These are phyloP conservation scores for Fulica atra DNA, from an alignment of 2,113 vertebrate genomes.

Conservation along the genomic window DNA sequence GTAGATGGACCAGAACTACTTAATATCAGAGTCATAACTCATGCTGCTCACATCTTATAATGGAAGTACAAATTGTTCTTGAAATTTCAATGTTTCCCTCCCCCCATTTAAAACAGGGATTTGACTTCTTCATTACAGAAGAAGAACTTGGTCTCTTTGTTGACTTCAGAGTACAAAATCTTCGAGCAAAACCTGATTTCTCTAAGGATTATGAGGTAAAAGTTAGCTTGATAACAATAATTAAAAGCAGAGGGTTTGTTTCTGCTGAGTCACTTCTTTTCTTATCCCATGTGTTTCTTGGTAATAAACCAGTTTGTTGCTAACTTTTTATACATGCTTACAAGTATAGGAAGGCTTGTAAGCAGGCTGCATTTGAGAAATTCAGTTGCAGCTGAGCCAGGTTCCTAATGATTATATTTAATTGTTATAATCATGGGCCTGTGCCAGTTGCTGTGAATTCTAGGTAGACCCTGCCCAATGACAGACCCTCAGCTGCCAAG, in stretches of 20 bases:
- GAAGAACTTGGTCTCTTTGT: not conserved
- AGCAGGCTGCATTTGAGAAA: not conserved
- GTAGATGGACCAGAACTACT: slow-evolving; percentile 1
- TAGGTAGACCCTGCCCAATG: not conserved
- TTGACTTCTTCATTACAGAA: not conserved
- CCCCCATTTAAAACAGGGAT: not conserved
- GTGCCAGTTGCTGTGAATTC: not conserved
- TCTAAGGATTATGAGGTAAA: not conserved
- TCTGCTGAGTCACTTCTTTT: not conserved
- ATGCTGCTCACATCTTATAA: not conserved
- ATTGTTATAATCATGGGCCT: not conserved
- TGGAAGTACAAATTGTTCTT: not conserved
- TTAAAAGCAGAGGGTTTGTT: not conserved
- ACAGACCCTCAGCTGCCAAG: not conserved
- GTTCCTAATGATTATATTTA: not conserved
- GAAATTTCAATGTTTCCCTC: not conserved
- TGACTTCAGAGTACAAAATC: not conserved
- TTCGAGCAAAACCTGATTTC: not conserved
- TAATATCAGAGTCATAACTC: not conserved
- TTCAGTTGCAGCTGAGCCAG: not conserved
- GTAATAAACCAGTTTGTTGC: not conserved
- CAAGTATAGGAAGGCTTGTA: not conserved
- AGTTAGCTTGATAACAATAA: not conserved
- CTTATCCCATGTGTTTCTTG: not conserved
- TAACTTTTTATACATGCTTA: not conserved